Evolutionary conservation across 2,797 vertebrate genomes (phyloP), one percentile per base, ranked within the genome.

Genomic region (Melopsittacus undulatus): DNA sequence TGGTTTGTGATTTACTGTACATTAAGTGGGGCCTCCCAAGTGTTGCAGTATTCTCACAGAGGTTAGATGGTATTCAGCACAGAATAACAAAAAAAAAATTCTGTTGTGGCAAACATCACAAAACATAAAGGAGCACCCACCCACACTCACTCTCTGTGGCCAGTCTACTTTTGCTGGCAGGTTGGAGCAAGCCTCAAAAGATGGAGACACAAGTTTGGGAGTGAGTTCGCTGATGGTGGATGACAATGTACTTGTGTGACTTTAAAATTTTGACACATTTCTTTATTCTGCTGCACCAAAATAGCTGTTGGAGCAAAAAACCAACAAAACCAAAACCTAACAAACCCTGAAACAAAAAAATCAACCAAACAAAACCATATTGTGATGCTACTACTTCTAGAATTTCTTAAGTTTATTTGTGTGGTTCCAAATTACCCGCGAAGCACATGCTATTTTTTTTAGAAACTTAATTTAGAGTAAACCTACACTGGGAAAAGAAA

Each of bases 61-160:
- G 97, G 97, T 98, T 98, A 98, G 98, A 98, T 93, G 95, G 91
- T 96, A 97, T 97, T 98, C 96, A 96, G 95, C 96, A 95, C 92
- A 95, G 97, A 92, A 42, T 46, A 95, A 95, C 97, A 97, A 97
- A 79, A 95, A 96, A 94, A 95, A 85, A 91, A 98, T 98, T 97
- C 96, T 97, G 82, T 82, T 93, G 92, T 87, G 87, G 9, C 38
- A 61, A 49, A 96, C 17, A 79, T 20, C 3, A 40, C 2, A 96
- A 97, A 83, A 69, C 57, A 52, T 45, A 83, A 87, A 82, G 63
- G 9, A 43, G 2, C 11, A 77, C 15, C 15, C 64, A 51, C 26
- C 10, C 16, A 77, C 5, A 8, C 7, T 38, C 84, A 10, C 3
- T 98, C 73, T 1, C 24, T 45, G 13, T 67, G 7, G 87, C 94